These are phyloP conservation scores for Nasua narica DNA, from an alignment of 2,797 vertebrate species.

Conservation along the genomic window DNA sequence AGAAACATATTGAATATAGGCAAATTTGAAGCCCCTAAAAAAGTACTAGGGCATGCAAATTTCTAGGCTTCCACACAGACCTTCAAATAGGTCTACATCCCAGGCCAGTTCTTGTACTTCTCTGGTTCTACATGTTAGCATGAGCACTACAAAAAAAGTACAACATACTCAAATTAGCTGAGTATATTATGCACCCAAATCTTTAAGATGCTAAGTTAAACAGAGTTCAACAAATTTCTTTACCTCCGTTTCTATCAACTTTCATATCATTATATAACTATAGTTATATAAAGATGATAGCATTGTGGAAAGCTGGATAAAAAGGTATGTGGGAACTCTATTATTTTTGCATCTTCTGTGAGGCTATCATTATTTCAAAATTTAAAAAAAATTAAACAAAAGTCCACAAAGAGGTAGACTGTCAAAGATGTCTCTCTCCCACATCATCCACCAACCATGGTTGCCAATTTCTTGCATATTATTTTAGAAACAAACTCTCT, in stretches of 20 bases:
- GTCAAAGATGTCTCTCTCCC: not conserved
- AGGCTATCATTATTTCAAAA: conserved; percentile 33
- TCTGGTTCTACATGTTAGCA: not conserved
- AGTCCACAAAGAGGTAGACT: not conserved
- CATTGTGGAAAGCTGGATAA: not conserved
- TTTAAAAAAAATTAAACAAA: not conserved
- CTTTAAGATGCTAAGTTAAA: conserved; percentile 10
- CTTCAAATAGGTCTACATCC: not conserved
- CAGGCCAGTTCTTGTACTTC: not conserved
- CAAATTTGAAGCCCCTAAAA: not conserved
- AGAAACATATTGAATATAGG: not conserved
- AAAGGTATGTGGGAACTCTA: not conserved
- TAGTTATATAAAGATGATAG: not conserved
- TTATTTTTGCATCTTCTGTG: not conserved
- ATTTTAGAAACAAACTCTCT: not conserved
- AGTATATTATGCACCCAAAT: not conserved
- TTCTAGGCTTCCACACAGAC: not conserved
- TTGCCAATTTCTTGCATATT: not conserved
- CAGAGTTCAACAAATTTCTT: not conserved
- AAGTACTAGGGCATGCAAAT: not conserved
- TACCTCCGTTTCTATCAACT: not conserved
- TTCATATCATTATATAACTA: not conserved
- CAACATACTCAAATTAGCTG: not conserved
- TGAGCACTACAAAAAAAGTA: conserved; percentile 11
- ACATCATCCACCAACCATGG: not conserved